Evolutionary conservation across 2,888 invertebrate species (phyloP).

Genomic region (Eulithis prunata): DNA sequence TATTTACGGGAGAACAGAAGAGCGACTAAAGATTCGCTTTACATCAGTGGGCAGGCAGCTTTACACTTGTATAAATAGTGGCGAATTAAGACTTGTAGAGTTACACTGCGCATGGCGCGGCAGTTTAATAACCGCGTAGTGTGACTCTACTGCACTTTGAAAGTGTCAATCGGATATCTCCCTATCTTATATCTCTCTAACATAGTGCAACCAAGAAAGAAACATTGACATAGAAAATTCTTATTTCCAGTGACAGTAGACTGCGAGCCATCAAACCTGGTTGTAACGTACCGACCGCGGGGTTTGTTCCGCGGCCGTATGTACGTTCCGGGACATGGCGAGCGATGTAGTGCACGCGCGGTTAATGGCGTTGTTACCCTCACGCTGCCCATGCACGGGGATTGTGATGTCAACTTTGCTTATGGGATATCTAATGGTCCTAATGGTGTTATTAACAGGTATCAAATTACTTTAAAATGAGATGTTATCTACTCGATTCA

Average conservation of each 20-base stretch:
- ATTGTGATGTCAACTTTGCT: constrained; percentile 85
- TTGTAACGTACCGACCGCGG: constrained; percentile 87
- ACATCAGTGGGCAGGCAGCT: too few relatives aligned
- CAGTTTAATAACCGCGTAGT: too few relatives aligned
- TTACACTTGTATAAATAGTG: too few relatives aligned
- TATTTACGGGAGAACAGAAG: too few relatives aligned
- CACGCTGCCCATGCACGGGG: constrained; percentile 83
- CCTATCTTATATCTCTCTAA: too few relatives aligned
- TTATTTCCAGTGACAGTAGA: constrained; percentile 88
- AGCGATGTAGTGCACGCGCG: constrained; percentile 86
- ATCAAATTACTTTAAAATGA: constrained; percentile 5
- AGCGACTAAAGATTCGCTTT: too few relatives aligned
- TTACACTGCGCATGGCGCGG: too few relatives aligned
- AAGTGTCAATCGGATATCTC: too few relatives aligned
- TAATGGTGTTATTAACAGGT: constrained; percentile 79
- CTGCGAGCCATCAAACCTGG: constrained; percentile 89
- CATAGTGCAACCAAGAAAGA: too few relatives aligned
- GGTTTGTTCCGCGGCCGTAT: constrained; percentile 88
- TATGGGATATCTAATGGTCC: constrained; percentile 76
- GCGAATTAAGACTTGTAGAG: too few relatives aligned
- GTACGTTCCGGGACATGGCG: constrained; percentile 92
- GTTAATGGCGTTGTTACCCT: constrained; percentile 77
- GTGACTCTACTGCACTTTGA: too few relatives aligned
- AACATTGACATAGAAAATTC: neutral
- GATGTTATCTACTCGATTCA: too few relatives aligned